Evolutionary conservation across 2,888 invertebrate genomes (phyloP).

Genomic region (Orchesellides sinensis): DNA sequence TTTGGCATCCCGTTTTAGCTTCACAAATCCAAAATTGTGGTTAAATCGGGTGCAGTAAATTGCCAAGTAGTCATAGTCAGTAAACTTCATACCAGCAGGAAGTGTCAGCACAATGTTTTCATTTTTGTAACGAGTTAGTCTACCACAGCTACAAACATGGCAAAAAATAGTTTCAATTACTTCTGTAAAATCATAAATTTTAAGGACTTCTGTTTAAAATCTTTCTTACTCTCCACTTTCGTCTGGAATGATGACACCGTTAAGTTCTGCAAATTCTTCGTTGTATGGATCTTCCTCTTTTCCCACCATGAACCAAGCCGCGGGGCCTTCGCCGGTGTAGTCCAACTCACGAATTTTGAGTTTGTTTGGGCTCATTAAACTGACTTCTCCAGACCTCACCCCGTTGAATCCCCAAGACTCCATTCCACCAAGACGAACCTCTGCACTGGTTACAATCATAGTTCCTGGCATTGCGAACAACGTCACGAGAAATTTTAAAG

Average conservation of each 20-base stretch:
- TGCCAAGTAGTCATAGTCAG: slow-evolving; percentile 93
- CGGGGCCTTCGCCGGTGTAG: slow-evolving; percentile 65
- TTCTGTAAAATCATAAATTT: neutral
- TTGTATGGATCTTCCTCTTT: slow-evolving; percentile 63
- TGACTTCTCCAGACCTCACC: slow-evolving; percentile 61
- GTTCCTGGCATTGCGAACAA: too few relatives aligned
- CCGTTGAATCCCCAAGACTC: slow-evolving; percentile 66
- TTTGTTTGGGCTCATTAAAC: slow-evolving; percentile 68
- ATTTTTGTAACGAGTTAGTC: slow-evolving; percentile 90
- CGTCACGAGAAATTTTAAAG: too few relatives aligned
- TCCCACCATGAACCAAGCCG: slow-evolving; percentile 71
- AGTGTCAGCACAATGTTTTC: slow-evolving; percentile 94
- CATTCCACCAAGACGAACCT: slow-evolving; percentile 52
- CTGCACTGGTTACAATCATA: too few relatives aligned
- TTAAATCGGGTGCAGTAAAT: slow-evolving; percentile 93
- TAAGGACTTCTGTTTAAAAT: neutral
- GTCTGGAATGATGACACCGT: slow-evolving; percentile 68
- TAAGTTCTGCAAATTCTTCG: slow-evolving; percentile 63
- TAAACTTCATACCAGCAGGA: slow-evolving; percentile 89
- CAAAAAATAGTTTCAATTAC: neutral
- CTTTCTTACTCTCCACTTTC: slow-evolving; percentile 67
- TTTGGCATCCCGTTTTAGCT: slow-evolving; percentile 90
- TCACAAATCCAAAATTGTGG: slow-evolving; percentile 94
- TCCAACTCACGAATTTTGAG: slow-evolving; percentile 67
- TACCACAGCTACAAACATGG: slow-evolving; percentile 80